phyloP scores from a whole-genome alignment of 2,888 invertebrate genomes.

The Megalurothrips usitatus region DNA sequence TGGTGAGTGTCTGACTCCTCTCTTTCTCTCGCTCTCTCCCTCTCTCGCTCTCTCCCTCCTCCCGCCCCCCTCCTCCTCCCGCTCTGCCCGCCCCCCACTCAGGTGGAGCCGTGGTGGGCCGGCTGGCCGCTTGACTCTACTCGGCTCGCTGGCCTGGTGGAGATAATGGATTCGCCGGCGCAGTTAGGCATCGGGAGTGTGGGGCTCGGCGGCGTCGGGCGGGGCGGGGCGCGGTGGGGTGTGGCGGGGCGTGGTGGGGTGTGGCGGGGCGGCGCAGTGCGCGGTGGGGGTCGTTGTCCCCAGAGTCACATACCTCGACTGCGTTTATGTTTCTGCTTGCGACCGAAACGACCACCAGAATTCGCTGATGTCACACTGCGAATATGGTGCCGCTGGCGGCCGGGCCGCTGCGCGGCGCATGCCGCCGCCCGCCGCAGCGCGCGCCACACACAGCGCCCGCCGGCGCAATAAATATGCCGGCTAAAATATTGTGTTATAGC shows the following conservation, averaged over 20 bases:
- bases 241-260: too few species aligned
- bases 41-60: not conserved
- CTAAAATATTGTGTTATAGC: not conserved
- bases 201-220: too few species aligned
- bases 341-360: constrained; percentile 6
- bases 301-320: constrained; percentile 18
- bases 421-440: not conserved
- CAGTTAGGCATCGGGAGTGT: not conserved
- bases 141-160: not conserved
- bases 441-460: not conserved
- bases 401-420: too few species aligned
- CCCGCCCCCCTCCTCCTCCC: not conserved
- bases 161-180: constrained; percentile 5
- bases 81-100: not conserved
- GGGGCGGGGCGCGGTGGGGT: too few species aligned
- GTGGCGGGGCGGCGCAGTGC: not conserved
- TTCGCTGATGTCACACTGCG: constrained; percentile 7
- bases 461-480: not conserved
- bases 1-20: not conserved
- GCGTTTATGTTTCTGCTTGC: constrained; percentile 26
- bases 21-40: not conserved
- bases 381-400: not conserved
- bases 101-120: not conserved
- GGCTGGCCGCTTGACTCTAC: not conserved
- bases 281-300: constrained; percentile 3